Evolutionary conservation across 2,797 vertebrate genomes (phyloP), one percentile per base, ranked within the genome.

Genomic region (Antrozous pallidus): DNA sequence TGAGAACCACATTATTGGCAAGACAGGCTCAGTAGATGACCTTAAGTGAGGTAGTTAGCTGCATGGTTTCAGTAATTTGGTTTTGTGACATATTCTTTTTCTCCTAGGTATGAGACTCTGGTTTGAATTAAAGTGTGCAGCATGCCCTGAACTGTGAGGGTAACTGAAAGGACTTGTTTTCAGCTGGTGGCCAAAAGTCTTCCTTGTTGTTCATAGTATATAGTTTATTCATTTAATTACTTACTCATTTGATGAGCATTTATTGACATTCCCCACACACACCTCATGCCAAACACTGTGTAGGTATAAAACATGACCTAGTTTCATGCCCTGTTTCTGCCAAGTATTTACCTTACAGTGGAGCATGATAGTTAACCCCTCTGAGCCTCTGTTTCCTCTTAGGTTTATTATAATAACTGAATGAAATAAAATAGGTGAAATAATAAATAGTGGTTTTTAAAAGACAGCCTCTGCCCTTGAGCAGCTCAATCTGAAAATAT

Each of bases 71-170:
- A 0, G 79, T 79, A 63, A 93, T 70, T 77, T 77, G 49, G 49
- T 69, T 91, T 91, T 24, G 42, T 26, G 71, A 69, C 70, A 18
- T 20, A 77, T 31, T 5, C 42, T 91, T 38, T 61, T 83, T 75
- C 61, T 91, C 17, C 4, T 54, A 74, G 65, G 49, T 51, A 49
- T 38, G 67, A 54, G 86, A 24, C 33, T 75, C 73, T 97, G 90
- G 63, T 90, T 92, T 94, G 84, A 93, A 94, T 93, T 77, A 91
- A 94, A 56, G 38, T 77, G 54, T 77, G 28, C 5, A 28, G 33
- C 58, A 40, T 12, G 18, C 77, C 80, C 80, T 84, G 49, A 74
- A 17, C 69, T 83, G 6, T 31, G 36, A 90, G 22, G 65, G 12
- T 93, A 63, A 91, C 51, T 80, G 24, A 86, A 56, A 69, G 28